Percentiles rank a stretch among this genome's conserved stretches.
phyloP scores from a whole-genome alignment of 2,797 vertebrate genomes.

The Lates japonicus region DNA sequence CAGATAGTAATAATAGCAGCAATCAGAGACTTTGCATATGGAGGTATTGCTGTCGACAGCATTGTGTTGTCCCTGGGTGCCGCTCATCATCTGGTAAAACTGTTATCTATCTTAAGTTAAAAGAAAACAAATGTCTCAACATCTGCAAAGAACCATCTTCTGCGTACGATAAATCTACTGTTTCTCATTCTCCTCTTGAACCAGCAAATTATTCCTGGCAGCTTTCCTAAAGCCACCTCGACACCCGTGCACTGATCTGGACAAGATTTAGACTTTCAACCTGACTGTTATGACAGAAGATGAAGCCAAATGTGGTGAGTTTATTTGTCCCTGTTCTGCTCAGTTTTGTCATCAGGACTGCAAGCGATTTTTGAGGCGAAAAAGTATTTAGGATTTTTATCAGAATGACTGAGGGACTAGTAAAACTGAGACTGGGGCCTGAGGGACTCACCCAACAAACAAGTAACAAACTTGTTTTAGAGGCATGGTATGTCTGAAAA shows the following conservation, averaged over 20 bases:
- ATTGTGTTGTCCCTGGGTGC: conserved; percentile 89
- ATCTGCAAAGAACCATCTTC: not conserved
- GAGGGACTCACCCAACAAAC: not conserved
- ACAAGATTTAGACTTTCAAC: conserved; percentile 88
- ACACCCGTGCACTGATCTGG: conserved; percentile 69
- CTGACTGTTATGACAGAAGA: conserved; percentile 87
- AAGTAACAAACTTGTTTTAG: not conserved
- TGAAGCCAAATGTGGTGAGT: conserved; percentile 86
- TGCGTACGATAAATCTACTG: not conserved
- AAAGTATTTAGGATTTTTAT: not conserved
- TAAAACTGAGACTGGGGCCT: not conserved
- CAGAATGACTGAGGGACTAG: no score
- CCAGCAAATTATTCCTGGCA: conserved; percentile 41
- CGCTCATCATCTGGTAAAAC: conserved; percentile 71
- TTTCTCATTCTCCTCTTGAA: conserved; percentile 1
- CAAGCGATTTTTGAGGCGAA: not conserved
- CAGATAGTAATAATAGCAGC: conserved; percentile 91
- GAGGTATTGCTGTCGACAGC: conserved; percentile 90
- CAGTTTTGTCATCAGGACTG: not conserved
- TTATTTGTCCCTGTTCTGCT: not conserved
- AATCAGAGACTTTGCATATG: conserved; percentile 77
- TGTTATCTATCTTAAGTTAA: not conserved
- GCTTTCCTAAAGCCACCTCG: conserved; percentile 41
- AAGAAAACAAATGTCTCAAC: not conserved
- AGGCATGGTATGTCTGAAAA: not conserved